phyloP scores from a whole-genome alignment of 1,140 invertebrate genomes.

The Drosophila willistoni region DNA sequence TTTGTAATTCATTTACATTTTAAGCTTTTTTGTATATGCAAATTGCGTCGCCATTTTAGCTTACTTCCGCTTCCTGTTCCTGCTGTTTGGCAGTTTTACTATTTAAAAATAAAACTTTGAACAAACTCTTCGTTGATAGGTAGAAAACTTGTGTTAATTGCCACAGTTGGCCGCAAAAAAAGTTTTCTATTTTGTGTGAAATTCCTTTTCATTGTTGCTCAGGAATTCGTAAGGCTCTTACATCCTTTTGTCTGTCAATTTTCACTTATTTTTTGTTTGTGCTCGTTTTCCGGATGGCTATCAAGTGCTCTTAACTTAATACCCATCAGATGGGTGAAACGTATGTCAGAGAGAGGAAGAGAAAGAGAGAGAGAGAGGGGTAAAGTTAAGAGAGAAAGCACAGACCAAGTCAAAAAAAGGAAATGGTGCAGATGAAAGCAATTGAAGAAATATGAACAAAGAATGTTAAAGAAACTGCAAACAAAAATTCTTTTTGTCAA shows the following conservation, averaged over 20 bases:
- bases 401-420: background rate
- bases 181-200: background rate
- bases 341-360: background rate
- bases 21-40: slow-evolving; percentile 41
- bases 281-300: background rate
- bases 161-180: slow-evolving; percentile 1
- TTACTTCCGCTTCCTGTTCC: slow-evolving; percentile 46
- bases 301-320: slow-evolving; percentile 3
- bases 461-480: too few relatives aligned
- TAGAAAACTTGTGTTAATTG: background rate
- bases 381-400: background rate
- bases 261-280: background rate
- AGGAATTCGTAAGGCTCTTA: background rate
- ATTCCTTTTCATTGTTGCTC: background rate
- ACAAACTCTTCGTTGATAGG: background rate
- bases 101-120: slow-evolving; percentile 26
- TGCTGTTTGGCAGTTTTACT: background rate
- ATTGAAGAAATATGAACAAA: background rate
- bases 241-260: slow-evolving; percentile 1
- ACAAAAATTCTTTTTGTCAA: background rate
- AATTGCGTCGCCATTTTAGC: slow-evolving; percentile 34
- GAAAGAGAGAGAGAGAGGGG: background rate
- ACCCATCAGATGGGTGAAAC: background rate
- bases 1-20: slow-evolving; percentile 45
- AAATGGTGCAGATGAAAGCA: background rate